Evolutionary conservation across 2,113 vertebrate species (phyloP), one percentile per base, ranked within the genome.

Genomic region (Himantopus leucocephalus): DNA sequence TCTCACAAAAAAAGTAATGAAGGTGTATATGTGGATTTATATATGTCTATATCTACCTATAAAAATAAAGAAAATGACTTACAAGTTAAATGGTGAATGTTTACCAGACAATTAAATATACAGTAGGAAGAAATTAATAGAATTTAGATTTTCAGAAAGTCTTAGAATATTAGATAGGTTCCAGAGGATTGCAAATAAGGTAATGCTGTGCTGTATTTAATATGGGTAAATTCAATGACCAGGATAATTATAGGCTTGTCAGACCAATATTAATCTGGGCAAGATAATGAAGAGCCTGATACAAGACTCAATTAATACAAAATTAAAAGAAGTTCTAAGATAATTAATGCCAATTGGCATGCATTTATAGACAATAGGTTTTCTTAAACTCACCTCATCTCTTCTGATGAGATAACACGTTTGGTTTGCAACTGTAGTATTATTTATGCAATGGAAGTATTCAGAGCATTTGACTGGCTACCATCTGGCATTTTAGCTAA

Each of bases 71-170:
- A 92, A 93, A 97, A 92, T 80, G 2, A 82, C 63, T 95, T 97
- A 87, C 70, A 95, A 92, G 76, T 88, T 63, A 63, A 90, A 84
- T 72, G 92, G 45, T 75, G 88, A 88, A 92, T 83, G 70, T 34
- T 86, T 97, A 92, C 70, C 53, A 79, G 68, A 79, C 29, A 95
- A 94, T 88, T 50, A 85, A 91, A 90, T 95, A 60, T 71, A 63
- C 41, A 88, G 79, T 45, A 78, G 55, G 60, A 90, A 94, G 85
- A 81, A 97, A 96, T 92, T 70, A 92, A 94, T 72, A 60, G 41
- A 83, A 79, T 91, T 96, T 92, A 72, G 63, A 88, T 96, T 96
- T 96, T 96, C 85, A 77, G 10, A 53, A 53, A n/a, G 53, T 60
- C 62, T 86, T 26, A 34, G 60, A 56, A 82, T 62, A 68, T 67